Evolutionary conservation across 2,888 invertebrate species (phyloP), one percentile per base, ranked within the genome.

Genomic region (Oxycera nigricornis): DNA sequence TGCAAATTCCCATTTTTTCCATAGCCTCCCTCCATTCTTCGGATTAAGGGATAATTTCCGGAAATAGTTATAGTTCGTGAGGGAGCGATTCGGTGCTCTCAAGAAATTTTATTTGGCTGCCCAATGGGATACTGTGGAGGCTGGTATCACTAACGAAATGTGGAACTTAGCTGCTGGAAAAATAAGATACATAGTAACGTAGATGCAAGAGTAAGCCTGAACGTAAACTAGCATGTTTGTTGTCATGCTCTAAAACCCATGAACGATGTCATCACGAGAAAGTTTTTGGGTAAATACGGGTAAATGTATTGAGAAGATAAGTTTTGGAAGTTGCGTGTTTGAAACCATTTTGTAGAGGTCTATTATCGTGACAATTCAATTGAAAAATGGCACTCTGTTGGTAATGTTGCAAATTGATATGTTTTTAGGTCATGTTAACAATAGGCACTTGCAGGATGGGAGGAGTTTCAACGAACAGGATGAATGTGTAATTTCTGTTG

Each of bases 11-110:
- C n/a, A 59, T 17, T 41, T 9, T 65, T 46, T 46, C 14, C 11
- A 46, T 17, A 46, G 11, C 46, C 35, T 72, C 30, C 26, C 6
- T 30, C 52, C 31, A 22, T 46, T 52, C 52, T 39, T 11, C 11
- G 41, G 67, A 74, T 74, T 61, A 74, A 50, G 55, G 50, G 67
- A 74, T 74, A 74, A 74, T 74, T 68, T 28, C 50, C 20, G 46
- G 46, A 30, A 68, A 74, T 74, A 68, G 68, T 74, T 74, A 74
- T 74, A 68, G 74, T 74, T 67, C 57, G 74, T 68, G 11, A 68
- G 74, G 74, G 74, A 74, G 46, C 68, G 68, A 74, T 74, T 74
- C 31, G 28, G 17, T 55, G 14, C 31, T 52, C 39, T 65, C 31
- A 17, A 72, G 39, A 39, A 65, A 52, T 73, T 65, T 50, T 73